phyloP scores from a whole-genome alignment of 2,888 invertebrate species.

The Megalurothrips usitatus region DNA sequence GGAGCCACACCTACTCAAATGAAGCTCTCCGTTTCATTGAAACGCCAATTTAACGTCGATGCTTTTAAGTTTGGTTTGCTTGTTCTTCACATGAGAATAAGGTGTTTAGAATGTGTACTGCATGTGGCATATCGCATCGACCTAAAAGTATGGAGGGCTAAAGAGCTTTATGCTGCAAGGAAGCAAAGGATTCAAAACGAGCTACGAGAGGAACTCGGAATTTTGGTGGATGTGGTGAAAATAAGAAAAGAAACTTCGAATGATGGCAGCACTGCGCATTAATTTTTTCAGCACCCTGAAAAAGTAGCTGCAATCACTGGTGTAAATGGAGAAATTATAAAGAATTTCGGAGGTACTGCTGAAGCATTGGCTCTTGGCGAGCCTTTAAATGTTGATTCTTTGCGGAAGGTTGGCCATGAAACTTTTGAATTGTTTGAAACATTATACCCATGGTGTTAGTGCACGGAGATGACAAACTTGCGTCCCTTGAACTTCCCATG shows the following conservation, averaged over 20 bases:
- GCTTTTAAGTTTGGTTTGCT: slow-evolving; percentile 40
- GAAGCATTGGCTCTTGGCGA: slow-evolving; percentile 32
- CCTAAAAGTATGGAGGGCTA: slow-evolving; percentile 40
- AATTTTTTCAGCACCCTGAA: slow-evolving; percentile 42
- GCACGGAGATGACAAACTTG: background rate
- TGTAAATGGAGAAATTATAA: slow-evolving; percentile 36
- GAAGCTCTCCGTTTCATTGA: background rate
- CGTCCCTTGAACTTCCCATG: background rate
- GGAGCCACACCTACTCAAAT: background rate
- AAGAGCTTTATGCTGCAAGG: slow-evolving; percentile 36
- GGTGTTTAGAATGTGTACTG: slow-evolving; percentile 41
- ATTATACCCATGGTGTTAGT: background rate
- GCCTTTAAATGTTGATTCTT: background rate
- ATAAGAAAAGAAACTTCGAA: slow-evolving; percentile 42
- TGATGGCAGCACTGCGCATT: slow-evolving; percentile 39
- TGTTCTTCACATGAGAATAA: slow-evolving; percentile 41
- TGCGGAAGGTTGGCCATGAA: background rate
- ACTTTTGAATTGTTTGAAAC: background rate
- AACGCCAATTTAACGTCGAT: background rate
- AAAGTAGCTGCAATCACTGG: slow-evolving; percentile 42
- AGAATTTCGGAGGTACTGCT: slow-evolving; percentile 32
- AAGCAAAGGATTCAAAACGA: slow-evolving; percentile 38
- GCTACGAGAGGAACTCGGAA: slow-evolving; percentile 40
- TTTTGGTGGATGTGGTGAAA: slow-evolving; percentile 42
- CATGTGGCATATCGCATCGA: slow-evolving; percentile 42